Conservation (phyloP, 2,113 vertebrate species). For the Spilogale gracilis region DNA sequence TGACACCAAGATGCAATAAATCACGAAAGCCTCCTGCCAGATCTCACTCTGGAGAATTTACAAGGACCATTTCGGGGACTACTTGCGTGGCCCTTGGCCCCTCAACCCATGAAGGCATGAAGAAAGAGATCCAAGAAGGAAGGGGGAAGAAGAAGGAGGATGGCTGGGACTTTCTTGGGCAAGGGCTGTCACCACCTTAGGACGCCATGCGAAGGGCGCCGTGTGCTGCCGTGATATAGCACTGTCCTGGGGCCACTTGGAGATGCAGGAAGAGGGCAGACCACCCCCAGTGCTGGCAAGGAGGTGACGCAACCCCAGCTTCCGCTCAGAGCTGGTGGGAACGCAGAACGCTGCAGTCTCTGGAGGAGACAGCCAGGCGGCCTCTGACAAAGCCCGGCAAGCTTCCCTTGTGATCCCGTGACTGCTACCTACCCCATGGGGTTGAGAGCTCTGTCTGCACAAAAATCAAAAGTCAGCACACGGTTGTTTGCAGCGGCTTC, state of each 20-base stretch:
- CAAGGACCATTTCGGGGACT: not conserved
- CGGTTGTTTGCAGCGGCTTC: not conserved
- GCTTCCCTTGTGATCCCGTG: fast-evolving
- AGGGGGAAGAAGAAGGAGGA: not conserved
- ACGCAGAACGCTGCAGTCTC: not conserved
- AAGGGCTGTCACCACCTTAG: too few relatives aligned
- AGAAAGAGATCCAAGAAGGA: not conserved
- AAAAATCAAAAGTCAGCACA: not conserved
- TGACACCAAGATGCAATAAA: not conserved
- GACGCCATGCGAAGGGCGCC: not conserved
- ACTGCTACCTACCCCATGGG: fast-evolving
- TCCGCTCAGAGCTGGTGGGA: not conserved
- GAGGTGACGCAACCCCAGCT: not conserved
- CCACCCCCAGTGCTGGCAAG: not conserved
- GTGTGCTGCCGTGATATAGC: fast-evolving
- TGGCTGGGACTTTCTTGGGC: too few relatives aligned
- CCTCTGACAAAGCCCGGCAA: not conserved
- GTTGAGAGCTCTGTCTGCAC: not conserved
- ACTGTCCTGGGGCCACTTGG: not conserved
- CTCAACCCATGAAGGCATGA: not conserved
- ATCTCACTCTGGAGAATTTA: not conserved
- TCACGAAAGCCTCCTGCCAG: not conserved
- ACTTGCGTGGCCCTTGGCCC: not conserved
- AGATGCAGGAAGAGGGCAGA: not conserved
- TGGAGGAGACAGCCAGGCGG: fast-evolving